phyloP scores from a whole-genome alignment of 2,797 vertebrate species.

The Triplophysa yarkandensis region DNA sequence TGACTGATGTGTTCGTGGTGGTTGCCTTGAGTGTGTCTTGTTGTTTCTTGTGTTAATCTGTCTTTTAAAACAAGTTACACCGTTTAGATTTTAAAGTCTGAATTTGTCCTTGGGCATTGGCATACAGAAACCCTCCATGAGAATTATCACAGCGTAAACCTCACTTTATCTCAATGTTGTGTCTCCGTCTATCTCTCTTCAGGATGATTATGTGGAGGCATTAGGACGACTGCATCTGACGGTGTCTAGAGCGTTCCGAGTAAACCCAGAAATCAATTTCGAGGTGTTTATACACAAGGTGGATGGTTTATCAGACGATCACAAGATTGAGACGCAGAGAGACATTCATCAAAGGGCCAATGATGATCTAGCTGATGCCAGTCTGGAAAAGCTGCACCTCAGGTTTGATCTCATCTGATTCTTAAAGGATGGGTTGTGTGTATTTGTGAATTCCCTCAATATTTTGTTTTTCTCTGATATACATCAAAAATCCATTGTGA shows the following conservation, averaged over 20 bases:
- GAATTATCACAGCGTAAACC: neutral
- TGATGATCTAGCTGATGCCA: slow-evolving; percentile 95
- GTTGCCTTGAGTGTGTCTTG: neutral
- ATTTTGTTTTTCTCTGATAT: neutral
- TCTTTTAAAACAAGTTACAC: too few relatives aligned
- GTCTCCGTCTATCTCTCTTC: neutral
- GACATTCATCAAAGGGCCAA: slow-evolving; percentile 99
- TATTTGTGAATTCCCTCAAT: neutral
- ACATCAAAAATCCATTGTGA: too few relatives aligned
- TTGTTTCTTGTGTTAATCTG: too few relatives aligned
- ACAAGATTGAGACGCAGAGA: slow-evolving; percentile 99
- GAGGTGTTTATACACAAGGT: slow-evolving; percentile 99
- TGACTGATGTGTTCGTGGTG: neutral
- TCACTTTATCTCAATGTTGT: slow-evolving; percentile 12
- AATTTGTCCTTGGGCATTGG: neutral
- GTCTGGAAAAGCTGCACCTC: slow-evolving; percentile 97
- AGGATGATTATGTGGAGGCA: slow-evolving; percentile 99
- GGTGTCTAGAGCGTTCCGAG: slow-evolving; percentile 95
- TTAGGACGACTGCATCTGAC: slow-evolving; percentile 95
- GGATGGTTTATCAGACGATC: slow-evolving; percentile 97
- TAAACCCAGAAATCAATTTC: slow-evolving; percentile 99
- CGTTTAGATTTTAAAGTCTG: too few relatives aligned
- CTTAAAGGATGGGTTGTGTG: neutral
- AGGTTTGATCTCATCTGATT: slow-evolving; percentile 73
- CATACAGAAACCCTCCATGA: too few relatives aligned